phyloP scores from a whole-genome alignment of 2,797 vertebrate species.

The Karalla daura region DNA sequence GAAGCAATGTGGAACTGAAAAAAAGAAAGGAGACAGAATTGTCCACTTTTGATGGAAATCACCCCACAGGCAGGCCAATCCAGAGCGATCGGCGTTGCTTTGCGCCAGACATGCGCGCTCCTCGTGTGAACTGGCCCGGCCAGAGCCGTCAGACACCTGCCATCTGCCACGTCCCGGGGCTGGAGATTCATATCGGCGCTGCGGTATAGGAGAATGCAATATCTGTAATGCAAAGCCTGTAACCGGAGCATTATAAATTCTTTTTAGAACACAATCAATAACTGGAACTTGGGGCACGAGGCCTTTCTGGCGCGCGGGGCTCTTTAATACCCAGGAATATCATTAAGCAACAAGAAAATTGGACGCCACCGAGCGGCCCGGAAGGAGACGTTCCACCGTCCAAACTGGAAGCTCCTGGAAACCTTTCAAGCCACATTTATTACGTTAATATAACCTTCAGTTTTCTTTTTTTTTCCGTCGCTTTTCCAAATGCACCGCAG shows the following conservation, averaged over 20 bases:
- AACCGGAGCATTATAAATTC: constrained; percentile 51
- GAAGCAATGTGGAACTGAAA: constrained; percentile 17
- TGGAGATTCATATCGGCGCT: constrained; percentile 43
- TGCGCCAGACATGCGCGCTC: constrained; percentile 11
- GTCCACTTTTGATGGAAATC: constrained; percentile 18
- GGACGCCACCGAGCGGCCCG: constrained; percentile 34
- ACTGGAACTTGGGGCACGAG: constrained; percentile 41
- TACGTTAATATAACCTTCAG: constrained; percentile 38
- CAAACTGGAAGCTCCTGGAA: constrained; percentile 39
- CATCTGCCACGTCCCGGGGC: not conserved
- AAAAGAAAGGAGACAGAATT: constrained; percentile 37
- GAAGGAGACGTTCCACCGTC: constrained; percentile 35
- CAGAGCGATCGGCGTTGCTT: constrained; percentile 20
- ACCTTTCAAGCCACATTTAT: constrained; percentile 51
- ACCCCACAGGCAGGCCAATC: not conserved
- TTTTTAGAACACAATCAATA: constrained; percentile 69
- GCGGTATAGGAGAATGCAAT: constrained; percentile 46
- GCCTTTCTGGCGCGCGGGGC: constrained; percentile 53
- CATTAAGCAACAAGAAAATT: constrained; percentile 53
- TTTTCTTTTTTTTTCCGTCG: too few species aligned
- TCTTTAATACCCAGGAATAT: constrained; percentile 51
- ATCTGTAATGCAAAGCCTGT: constrained; percentile 49
- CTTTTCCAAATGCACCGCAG: constrained; percentile 36
- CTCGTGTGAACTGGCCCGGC: constrained; percentile 5
- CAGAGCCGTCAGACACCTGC: constrained; percentile 20